phyloP scores from a whole-genome alignment of 23 tunicate species.

The Halocynthia aurantium region DNA sequence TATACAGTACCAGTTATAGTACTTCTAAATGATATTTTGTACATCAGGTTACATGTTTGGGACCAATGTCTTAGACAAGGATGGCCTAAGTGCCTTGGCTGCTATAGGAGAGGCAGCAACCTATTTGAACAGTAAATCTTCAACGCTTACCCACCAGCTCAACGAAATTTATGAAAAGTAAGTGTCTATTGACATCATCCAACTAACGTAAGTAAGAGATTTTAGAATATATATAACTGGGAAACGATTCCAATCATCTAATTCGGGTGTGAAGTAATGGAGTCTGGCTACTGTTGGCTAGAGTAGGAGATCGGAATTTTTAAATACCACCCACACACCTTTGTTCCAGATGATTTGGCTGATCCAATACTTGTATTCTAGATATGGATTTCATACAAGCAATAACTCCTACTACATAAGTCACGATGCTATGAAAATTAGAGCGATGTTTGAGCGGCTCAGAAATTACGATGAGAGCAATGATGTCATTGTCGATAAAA shows the following conservation, averaged over 20 bases:
- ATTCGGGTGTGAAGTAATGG: no score
- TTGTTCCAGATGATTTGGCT: no score
- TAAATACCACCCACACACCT: no score
- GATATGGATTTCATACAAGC: slow-evolving; percentile 93
- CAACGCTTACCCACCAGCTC: slow-evolving; percentile 65
- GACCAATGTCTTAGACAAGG: slow-evolving; percentile 89
- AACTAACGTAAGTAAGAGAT: no score
- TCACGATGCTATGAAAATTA: slow-evolving; percentile 54
- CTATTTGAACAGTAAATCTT: slow-evolving; percentile 31
- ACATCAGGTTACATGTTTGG: slow-evolving; percentile 86
- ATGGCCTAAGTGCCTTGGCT: slow-evolving; percentile 76
- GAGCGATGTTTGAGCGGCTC: slow-evolving; percentile 64
- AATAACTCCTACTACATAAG: slow-evolving; percentile 85
- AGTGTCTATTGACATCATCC: not conserved
- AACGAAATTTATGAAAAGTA: slow-evolving; percentile 64
- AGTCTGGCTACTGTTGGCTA: no score
- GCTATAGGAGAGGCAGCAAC: slow-evolving; percentile 71
- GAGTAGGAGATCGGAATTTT: no score
- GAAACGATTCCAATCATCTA: no score
- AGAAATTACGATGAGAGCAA: slow-evolving; percentile 42
- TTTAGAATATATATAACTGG: no score
- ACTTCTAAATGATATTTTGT: not conserved
- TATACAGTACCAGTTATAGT: no score
- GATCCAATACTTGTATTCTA: not conserved
- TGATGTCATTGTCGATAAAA: slow-evolving; percentile 41